Conservation (phyloP, 23 tunicate genomes). For the Halocynthia roretzi region DNA sequence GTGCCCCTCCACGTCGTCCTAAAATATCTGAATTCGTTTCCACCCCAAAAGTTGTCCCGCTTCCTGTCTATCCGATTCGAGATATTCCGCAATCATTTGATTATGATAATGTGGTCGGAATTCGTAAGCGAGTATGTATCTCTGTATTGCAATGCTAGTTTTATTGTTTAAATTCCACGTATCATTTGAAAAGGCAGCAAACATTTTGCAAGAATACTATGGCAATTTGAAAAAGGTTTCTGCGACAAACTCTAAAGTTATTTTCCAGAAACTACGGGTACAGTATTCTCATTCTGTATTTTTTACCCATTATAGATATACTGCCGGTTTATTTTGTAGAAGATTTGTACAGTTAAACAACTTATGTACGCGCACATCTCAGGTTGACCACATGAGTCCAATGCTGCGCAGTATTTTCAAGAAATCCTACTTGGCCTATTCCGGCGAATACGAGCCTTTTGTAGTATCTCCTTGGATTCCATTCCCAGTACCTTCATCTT, state of each 20-base stretch:
- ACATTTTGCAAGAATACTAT: conserved; percentile 45
- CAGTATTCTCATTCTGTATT: background rate
- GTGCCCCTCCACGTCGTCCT: conserved; percentile 35
- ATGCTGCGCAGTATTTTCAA: conserved; percentile 35
- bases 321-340: background rate
- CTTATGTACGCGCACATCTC: background rate
- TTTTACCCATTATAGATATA: conserved; percentile 3
- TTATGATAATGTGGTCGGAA: conserved; percentile 43
- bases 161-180: background rate
- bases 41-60: conserved; percentile 46
- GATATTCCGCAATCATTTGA: conserved; percentile 33
- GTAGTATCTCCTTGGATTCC: conserved; percentile 73
- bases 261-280: conserved; percentile 58
- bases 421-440: conserved; percentile 39
- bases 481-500: conserved; percentile 31
- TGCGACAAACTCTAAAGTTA: conserved; percentile 35
- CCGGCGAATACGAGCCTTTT: conserved; percentile 54
- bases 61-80: conserved; percentile 34
- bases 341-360: no score
- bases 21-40: conserved; percentile 32
- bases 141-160: background rate
- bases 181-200: conserved; percentile 21
- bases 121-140: conserved; percentile 29
- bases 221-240: conserved; percentile 41
- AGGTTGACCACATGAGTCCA: conserved; percentile 57